Conservation (phyloP, 2,113 vertebrate genomes). For the Petrocephalus microphthalmus region DNA sequence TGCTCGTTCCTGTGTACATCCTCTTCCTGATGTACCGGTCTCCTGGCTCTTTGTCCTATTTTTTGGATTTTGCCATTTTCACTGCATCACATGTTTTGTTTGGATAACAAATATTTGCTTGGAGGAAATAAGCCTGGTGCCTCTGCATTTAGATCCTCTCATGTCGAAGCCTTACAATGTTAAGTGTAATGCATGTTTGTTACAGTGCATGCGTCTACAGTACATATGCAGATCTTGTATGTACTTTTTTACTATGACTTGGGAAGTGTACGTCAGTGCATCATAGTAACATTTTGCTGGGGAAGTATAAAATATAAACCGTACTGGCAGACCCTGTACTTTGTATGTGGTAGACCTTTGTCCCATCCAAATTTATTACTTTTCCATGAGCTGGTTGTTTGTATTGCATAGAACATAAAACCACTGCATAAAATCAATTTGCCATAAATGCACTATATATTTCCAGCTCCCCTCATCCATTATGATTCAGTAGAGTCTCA, state of each 20-base stretch:
- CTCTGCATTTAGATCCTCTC: background rate
- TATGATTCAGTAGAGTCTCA: slow-evolving; percentile 43
- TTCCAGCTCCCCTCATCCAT: slow-evolving; percentile 37
- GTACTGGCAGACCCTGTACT: slow-evolving; percentile 30
- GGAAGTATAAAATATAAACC: slow-evolving; percentile 32
- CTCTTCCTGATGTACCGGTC: background rate
- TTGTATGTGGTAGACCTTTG: slow-evolving; percentile 40
- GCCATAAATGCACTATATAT: slow-evolving; percentile 40
- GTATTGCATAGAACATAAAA: slow-evolving; percentile 52
- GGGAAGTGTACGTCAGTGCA: background rate
- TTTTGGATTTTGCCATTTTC: background rate
- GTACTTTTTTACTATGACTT: background rate
- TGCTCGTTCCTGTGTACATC: background rate
- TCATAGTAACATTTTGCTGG: background rate
- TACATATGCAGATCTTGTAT: background rate
- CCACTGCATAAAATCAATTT: slow-evolving; percentile 57
- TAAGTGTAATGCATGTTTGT: background rate
- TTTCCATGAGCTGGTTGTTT: slow-evolving; percentile 54
- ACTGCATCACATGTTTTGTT: no score
- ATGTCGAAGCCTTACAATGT: background rate
- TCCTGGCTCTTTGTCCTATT: background rate
- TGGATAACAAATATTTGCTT: background rate
- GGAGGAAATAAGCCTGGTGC: background rate
- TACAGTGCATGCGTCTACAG: background rate
- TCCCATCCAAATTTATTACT: slow-evolving; percentile 51